Evolutionary conservation across 1,140 invertebrate genomes (phyloP), one percentile per base, ranked within the genome.

Genomic region (Hermatobates lingyangjiaoensis): DNA sequence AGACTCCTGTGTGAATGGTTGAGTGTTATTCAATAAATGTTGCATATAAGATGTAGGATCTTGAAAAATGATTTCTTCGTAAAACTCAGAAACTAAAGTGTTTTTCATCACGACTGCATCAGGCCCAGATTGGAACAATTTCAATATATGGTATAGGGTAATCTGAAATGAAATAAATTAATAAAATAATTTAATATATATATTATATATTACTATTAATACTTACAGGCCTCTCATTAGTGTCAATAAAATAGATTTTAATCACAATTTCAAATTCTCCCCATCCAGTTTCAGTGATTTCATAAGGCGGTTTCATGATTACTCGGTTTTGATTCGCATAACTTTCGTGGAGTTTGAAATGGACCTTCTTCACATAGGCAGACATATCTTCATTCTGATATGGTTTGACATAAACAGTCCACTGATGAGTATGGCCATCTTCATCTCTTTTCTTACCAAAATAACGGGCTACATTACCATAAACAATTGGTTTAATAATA

Each of bases 251-350:
- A 68, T 91, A 93, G 51, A 99, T 90, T 66, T 98, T 97, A 21
- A 98, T 97, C 25, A 91, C 83, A 58, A 98, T 87, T 69, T 98
- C 96, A 71, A 99, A 99, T 71, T 99, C 96, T 60, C 96, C 96
- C 95, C 96, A 99, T 1, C 95, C 96, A 47, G 95, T 98, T 71
- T 99, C 96, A 0, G 83, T 91, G 0, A 99, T 77, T 73, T 98
- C 92, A 66, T 95, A 99, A 0, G 95, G 95, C 2, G 92, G 91
- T 64, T 93, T 92, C 0, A 83, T 83, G 0, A 96, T 71, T 56
- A 96, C 82, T 63, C 94, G 72, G 64, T 91, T 95, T 5, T 83
- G 85, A 68, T 96, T 97, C 1, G 87, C 77, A 64, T 98, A 98
- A 68, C 91, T 96, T 65, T 98, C 93, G 63, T 98, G 94, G 1